phyloP scores from a whole-genome alignment of 1,140 invertebrate species.

The Sminthurinus signatus region DNA sequence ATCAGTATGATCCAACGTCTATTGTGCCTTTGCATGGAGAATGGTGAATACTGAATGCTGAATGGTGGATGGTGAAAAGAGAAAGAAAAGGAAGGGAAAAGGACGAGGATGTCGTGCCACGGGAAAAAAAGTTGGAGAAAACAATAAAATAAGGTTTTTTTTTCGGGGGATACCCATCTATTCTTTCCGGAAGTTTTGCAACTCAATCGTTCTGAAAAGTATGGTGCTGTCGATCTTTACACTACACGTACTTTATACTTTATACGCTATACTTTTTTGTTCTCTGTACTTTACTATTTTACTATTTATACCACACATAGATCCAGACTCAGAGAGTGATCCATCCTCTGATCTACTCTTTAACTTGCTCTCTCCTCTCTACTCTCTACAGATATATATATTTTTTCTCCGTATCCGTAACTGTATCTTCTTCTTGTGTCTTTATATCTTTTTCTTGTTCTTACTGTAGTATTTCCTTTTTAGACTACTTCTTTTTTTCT shows the following conservation, averaged over 20 bases:
- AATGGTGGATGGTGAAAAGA: too few relatives aligned
- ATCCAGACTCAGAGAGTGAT: neutral
- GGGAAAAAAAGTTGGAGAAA: conserved; percentile 31
- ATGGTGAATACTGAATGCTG: too few relatives aligned
- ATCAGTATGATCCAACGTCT: too few relatives aligned
- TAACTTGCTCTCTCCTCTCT: conserved; percentile 16
- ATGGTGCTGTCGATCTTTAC: conserved; percentile 15
- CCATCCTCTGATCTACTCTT: neutral
- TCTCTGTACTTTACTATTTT: neutral
- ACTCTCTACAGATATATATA: too few relatives aligned
- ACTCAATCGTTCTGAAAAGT: conserved; percentile 30
- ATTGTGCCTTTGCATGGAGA: too few relatives aligned
- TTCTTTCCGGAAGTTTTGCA: conserved; percentile 35
- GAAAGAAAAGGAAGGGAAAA: neutral
- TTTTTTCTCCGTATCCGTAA: too few relatives aligned
- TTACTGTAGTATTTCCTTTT: too few relatives aligned
- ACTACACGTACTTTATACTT: neutral
- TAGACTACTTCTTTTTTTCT: too few relatives aligned
- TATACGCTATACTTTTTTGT: neutral
- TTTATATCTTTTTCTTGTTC: too few relatives aligned
- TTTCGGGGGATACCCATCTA: conserved; percentile 28
- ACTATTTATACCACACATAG: neutral
- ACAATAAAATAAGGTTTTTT: conserved; percentile 29
- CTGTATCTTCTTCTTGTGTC: too few relatives aligned
- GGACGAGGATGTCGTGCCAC: conserved; percentile 15